Conservation (phyloP, 1,140 invertebrate genomes). For the Periplaneta americana region DNA sequence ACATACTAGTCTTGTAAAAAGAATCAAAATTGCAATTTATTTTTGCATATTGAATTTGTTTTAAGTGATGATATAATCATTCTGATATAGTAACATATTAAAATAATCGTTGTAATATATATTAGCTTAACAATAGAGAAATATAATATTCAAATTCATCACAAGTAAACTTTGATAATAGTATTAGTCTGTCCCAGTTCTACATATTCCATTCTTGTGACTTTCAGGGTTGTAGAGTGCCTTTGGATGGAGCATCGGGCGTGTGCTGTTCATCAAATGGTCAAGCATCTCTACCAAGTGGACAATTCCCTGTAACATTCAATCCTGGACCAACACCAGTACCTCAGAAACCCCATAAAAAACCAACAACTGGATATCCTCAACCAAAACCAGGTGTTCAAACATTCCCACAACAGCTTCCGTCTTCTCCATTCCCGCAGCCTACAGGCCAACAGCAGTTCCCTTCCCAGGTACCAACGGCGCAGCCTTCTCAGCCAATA, state of each 20-base stretch:
- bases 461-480: slow-evolving; percentile 16
- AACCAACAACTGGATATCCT: background rate
- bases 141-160: too few species aligned
- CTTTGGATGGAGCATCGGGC: slow-evolving; percentile 2
- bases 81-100: too few species aligned
- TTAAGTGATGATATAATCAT: too few species aligned
- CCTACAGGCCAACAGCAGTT: slow-evolving; percentile 17
- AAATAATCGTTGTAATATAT: too few species aligned
- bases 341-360: background rate
- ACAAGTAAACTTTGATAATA: too few species aligned
- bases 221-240: slow-evolving; percentile 9
- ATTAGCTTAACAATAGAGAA: too few species aligned
- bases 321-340: background rate
- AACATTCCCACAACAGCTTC: background rate
- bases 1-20: too few species aligned
- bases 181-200: too few species aligned
- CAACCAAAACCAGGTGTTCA: background rate
- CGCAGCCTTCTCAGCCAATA: slow-evolving; percentile 14
- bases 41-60: too few species aligned
- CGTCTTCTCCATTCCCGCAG: background rate
- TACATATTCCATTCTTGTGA: too few species aligned
- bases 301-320: background rate
- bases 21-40: too few species aligned
- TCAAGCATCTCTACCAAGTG: background rate
- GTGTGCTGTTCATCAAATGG: background rate